Evolutionary conservation across 1,140 invertebrate genomes (phyloP), one percentile per base, ranked within the genome.

Genomic region (Aphelinus atriplicis): DNA sequence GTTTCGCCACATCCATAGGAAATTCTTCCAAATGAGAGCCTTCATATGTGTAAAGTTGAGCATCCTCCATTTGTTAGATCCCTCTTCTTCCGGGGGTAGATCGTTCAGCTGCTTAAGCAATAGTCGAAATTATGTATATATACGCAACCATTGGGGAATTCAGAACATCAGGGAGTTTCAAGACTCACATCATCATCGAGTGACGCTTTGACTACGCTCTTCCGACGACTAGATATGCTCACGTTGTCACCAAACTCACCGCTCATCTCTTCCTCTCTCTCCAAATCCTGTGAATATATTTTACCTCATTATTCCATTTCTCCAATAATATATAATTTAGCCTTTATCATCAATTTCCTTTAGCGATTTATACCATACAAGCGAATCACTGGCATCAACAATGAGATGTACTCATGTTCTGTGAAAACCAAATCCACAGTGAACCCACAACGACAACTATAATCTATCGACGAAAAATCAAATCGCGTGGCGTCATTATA

Each of bases 1-100:
- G 86, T 98, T 98, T 82, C 97, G 91, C 90, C 95, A 95, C 90
- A 98, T 93, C 86, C 94, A 92, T 71, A 96, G 90, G 80, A 97
- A 94, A 86, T 98, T 98, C 83, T 98, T 98, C 90, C 95, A 95
- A 57, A 96, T 91, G 3, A 98, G 86, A 45, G 96, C 96, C 66
- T 91, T 91, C 90, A 96, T 94, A 77, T 95, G 94, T 81, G 91
- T 88, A 46, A 87, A 83, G 80, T 93, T 90, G 80, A 94, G 88
- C 58, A 94, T 90, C 83, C 91, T 91, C 2, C 93, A 88, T 46
- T 91, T 84, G 0, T 71, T 80, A 1, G 80, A 76, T 56, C 82
- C 82, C 72, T 83, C 58, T 73, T 87, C 86, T 61, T 87, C 85
- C 0, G 84, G 86, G 3, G 86, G 87, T n/a, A 88, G 70, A 70